Evolutionary conservation across 1,140 invertebrate species (phyloP), one percentile per base, ranked within the genome.

Genomic region (Ooceraea biroi): DNA sequence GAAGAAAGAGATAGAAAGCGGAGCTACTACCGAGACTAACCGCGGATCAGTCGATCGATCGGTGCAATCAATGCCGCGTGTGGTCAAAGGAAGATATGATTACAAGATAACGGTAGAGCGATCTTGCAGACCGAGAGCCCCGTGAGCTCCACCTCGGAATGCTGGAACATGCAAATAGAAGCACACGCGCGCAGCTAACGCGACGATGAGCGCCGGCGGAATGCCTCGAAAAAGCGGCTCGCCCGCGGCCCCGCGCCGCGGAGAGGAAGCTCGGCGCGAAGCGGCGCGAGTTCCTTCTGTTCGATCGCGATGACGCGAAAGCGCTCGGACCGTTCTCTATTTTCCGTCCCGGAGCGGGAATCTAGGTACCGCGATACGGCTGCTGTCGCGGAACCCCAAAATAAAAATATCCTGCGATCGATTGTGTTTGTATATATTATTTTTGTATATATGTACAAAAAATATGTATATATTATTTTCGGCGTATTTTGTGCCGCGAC

Each of bases 31-130:
- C 41, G 36, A n/a, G 44, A 17, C 41, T 58, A 27, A 50, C 36
- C 76, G 12, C 12, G 3, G 76, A 65, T 46, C 55, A 48, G 41
- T 76, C n/a, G 14, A 55, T 66, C 46, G 22, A 7, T 36, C 36
- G 36, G 36, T 36, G 50, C n/a, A 68, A 65, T 68, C 82, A 66
- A 74, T 78, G 36, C 73, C 71, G 52, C 36, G 65, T 84, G 66
- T 68, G 55, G 68, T 60, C 87, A 82, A 82, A 44, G 58, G 71
- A 84, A 84, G 89, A 88, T 86, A 85, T 82, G 85, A 90, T 90
- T 90, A 84, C 48, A 27, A 65, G 27, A 86, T 85, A 82, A 88
- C 85, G 88, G 76, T 88, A 57, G 68, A 83, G 27, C 65, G 65
- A 89, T 88, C 63, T 48, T 22, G 17, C 17, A 69, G n/a, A n/a